Evolutionary conservation across 2,113 vertebrate genomes (phyloP).

Genomic region (Carassius auratus): DNA sequence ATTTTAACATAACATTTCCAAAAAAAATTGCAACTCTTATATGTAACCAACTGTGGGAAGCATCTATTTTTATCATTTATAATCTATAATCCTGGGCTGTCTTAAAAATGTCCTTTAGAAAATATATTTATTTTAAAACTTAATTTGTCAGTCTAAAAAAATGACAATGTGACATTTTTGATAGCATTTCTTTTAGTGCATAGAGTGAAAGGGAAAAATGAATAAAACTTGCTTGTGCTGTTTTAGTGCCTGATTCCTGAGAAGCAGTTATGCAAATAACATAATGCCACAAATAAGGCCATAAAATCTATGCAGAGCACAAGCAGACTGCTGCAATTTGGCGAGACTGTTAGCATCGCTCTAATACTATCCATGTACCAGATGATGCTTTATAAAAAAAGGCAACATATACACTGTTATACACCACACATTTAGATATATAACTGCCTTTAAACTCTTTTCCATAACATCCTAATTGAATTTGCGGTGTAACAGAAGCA

Average conservation of each 20-base stretch:
- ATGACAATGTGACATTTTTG: neutral
- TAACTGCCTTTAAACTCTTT: neutral
- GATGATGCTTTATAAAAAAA: neutral
- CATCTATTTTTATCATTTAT: too few relatives aligned
- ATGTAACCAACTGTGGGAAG: too few relatives aligned
- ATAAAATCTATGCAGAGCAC: neutral
- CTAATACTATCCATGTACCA: neutral
- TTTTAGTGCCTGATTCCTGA: neutral
- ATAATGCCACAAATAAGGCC: neutral
- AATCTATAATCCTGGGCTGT: too few relatives aligned
- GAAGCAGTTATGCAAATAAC: neutral
- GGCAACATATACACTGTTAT: neutral
- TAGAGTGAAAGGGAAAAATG: neutral
- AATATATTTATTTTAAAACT: neutral
- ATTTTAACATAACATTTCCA: too few relatives aligned
- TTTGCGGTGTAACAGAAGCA: neutral
- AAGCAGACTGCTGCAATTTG: neutral
- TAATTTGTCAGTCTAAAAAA: neutral
- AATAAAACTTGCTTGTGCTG: neutral
- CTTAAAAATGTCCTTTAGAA: neutral
- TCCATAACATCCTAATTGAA: neutral
- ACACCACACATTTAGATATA: neutral
- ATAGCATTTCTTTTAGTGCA: neutral
- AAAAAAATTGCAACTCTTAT: too few relatives aligned
- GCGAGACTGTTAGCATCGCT: neutral